Percentiles rank a stretch among this genome's conserved stretches.
phyloP scores from a whole-genome alignment of 2,888 invertebrate species.

The Andrena haemorrhoa region DNA sequence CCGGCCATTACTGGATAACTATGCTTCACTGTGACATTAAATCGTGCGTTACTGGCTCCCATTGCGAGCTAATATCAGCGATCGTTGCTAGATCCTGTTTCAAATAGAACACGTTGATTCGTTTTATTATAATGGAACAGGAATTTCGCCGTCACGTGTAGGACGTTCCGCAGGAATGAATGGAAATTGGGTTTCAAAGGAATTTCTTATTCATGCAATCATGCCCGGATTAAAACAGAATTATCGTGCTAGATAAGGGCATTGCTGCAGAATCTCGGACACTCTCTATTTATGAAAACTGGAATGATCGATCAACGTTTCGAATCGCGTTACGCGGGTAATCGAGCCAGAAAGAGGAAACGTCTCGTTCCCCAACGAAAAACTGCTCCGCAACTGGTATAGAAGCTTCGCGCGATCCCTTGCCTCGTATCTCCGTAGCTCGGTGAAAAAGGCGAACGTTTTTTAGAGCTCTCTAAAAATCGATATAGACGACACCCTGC shows the following conservation, averaged over 20 bases:
- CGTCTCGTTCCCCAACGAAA: not conserved
- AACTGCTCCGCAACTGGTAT: not conserved
- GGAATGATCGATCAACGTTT: not conserved
- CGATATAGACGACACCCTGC: not conserved
- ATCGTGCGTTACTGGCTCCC: not conserved
- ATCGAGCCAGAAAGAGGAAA: too few relatives aligned
- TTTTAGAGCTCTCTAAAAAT: constrained; percentile 1
- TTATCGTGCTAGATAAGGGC: too few relatives aligned
- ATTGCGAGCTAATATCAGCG: not conserved
- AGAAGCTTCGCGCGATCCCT: not conserved
- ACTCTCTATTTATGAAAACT: constrained; percentile 14
- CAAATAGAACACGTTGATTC: not conserved
- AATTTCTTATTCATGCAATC: too few relatives aligned
- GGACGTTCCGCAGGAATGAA: not conserved
- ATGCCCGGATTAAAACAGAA: too few relatives aligned
- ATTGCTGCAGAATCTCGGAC: not conserved
- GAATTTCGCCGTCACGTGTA: not conserved
- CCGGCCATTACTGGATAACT: constrained; percentile 4
- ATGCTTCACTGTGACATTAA: constrained; percentile 7
- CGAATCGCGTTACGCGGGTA: too few relatives aligned
- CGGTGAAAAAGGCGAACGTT: constrained; percentile 3
- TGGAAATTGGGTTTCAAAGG: too few relatives aligned
- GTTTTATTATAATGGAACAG: not conserved
- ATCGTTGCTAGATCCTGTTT: not conserved
- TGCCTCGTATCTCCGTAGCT: not conserved